Evolutionary conservation across 2,888 invertebrate species (phyloP).

Genomic region (Ormyrus rosae): DNA sequence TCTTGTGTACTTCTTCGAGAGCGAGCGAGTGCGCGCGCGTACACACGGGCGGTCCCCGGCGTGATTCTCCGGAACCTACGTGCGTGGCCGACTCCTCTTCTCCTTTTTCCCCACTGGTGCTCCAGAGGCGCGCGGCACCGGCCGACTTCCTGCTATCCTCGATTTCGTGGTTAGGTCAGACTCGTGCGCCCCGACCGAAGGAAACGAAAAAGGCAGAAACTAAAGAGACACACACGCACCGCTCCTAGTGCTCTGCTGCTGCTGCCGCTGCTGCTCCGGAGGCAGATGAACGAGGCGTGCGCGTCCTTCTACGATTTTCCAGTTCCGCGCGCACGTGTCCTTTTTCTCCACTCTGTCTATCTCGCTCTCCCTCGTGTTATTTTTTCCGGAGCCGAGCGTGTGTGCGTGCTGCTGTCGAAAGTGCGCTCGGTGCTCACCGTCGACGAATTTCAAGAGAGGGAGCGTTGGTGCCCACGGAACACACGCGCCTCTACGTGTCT

Average conservation of each 20-base stretch:
- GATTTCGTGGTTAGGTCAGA: neutral
- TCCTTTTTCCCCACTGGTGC: neutral
- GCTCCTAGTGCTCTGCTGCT: neutral
- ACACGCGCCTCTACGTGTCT: neutral
- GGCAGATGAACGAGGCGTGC: constrained; percentile 13
- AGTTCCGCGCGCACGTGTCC: constrained; percentile 52
- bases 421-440: neutral
- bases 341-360: constrained; percentile 33
- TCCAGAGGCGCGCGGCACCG: neutral
- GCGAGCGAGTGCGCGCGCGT: constrained; percentile 48
- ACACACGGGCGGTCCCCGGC: constrained; percentile 48
- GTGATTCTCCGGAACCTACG: constrained; percentile 32
- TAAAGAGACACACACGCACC: neutral
- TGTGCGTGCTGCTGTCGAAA: neutral
- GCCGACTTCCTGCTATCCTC: neutral
- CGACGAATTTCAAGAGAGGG: no score
- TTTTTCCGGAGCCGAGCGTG: neutral
- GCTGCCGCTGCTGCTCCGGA: neutral
- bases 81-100: constrained; percentile 10
- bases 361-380: constrained; percentile 2
- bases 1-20: constrained; percentile 1
- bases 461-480: neutral
- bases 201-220: constrained; percentile 15
- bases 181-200: neutral
- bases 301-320: constrained; percentile 49